Evolutionary conservation across 2,888 invertebrate genomes (phyloP).

Genomic region (Heliconius hortense): DNA sequence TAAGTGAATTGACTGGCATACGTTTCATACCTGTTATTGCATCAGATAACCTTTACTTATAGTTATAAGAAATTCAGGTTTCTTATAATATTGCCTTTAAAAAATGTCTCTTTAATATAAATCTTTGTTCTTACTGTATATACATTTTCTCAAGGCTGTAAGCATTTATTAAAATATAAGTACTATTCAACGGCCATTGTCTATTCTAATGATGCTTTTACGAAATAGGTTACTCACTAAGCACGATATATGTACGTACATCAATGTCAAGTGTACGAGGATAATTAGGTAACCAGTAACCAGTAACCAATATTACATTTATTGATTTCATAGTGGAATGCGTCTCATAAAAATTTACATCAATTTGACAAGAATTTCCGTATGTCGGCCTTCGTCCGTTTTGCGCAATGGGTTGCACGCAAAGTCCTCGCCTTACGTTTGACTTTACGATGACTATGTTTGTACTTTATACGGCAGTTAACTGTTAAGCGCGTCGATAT

Average conservation of each 20-base stretch:
- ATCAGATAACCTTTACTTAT: slow-evolving; percentile 21
- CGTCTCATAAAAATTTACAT: slow-evolving; percentile 33
- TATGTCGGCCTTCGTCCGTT: slow-evolving; percentile 37
- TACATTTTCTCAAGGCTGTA: slow-evolving; percentile 5
- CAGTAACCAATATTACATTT: background rate
- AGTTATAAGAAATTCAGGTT: slow-evolving; percentile 19
- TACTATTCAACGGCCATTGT: slow-evolving; percentile 42
- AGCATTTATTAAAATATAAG: slow-evolving; percentile 17
- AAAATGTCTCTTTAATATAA: background rate
- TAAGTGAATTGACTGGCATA: slow-evolving; percentile 11
- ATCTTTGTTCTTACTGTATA: background rate
- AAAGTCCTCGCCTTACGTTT: slow-evolving; percentile 29
- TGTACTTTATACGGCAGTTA: slow-evolving; percentile 7
- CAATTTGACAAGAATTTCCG: slow-evolving; percentile 41
- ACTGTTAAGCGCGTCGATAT: slow-evolving; percentile 23
- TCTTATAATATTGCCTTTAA: background rate
- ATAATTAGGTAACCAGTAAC: slow-evolving; percentile 45
- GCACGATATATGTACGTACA: slow-evolving; percentile 25
- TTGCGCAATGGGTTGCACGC: slow-evolving; percentile 38
- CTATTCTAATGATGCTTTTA: slow-evolving; percentile 54
- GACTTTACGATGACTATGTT: slow-evolving; percentile 18
- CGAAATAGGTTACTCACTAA: slow-evolving; percentile 56
- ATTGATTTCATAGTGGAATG: slow-evolving; percentile 28
- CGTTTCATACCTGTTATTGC: slow-evolving; percentile 5
- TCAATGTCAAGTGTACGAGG: slow-evolving; percentile 75